A percentile compares a stretch with the other conserved stretches of the same genome.
Evolutionary conservation across 2,888 invertebrate genomes (phyloP).

Genomic region (Diaperis boleti): DNA sequence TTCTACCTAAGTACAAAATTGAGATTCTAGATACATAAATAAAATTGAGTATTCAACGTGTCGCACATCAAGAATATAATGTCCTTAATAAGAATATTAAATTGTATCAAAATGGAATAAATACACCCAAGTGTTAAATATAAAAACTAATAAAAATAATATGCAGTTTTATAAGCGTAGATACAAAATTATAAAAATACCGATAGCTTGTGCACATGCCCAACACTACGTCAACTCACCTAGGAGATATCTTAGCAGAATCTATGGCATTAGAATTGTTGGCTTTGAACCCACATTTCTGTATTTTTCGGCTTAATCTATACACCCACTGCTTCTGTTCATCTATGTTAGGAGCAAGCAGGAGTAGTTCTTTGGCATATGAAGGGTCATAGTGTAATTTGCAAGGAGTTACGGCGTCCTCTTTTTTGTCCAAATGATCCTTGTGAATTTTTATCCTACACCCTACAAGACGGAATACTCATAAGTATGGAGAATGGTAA

Average conservation of each 20-base stretch:
- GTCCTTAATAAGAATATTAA: constrained; percentile 18
- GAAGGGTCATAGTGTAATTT: constrained; percentile 96
- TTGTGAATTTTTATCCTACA: constrained; percentile 98
- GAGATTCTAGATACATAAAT: constrained; percentile 23
- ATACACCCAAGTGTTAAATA: constrained; percentile 3
- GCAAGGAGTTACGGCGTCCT: constrained; percentile 92
- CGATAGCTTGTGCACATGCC: constrained; percentile 35
- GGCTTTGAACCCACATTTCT: constrained; percentile 92
- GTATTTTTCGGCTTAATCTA: constrained; percentile 90
- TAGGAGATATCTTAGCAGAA: constrained; percentile 80
- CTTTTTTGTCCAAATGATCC: constrained; percentile 91
- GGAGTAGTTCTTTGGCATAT: constrained; percentile 91
- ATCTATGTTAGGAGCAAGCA: constrained; percentile 86
- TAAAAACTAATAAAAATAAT: constrained; percentile 27
- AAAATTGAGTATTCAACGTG: constrained; percentile 37
- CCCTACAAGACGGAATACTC: constrained; percentile 68
- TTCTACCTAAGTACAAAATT: constrained; percentile 5
- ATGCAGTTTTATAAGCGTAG: constrained; percentile 39
- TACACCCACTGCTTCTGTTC: constrained; percentile 96
- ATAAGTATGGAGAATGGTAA: no score
- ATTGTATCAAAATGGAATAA: constrained; percentile 22
- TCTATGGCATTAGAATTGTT: constrained; percentile 75
- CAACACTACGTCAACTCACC: constrained; percentile 69
- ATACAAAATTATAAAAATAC: constrained; percentile 24
- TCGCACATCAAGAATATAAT: constrained; percentile 26